A percentile compares a stretch with the other conserved stretches of the same genome.
These are phyloP conservation scores for Paramuricea clavata DNA, from an alignment of 92 coral and sea anemone species.

Conservation along the genomic window DNA sequence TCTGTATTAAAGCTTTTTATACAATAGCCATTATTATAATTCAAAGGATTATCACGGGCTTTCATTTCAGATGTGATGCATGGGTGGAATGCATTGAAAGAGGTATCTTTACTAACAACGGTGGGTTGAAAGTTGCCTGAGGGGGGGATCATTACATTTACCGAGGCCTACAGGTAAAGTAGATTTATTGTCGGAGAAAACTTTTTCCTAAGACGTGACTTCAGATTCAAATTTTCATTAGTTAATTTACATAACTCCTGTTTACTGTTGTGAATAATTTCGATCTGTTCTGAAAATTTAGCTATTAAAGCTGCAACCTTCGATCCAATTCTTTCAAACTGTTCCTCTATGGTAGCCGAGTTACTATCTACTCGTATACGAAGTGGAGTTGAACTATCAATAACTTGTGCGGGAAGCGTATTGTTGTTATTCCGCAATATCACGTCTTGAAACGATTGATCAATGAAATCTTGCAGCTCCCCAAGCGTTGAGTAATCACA, in stretches of 20 bases:
- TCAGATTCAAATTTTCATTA: constrained; percentile 2
- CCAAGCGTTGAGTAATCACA: constrained; percentile 19
- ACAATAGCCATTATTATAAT: too few species aligned
- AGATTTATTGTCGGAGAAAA: not conserved
- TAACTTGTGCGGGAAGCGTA: not conserved
- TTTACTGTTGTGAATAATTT: not conserved
- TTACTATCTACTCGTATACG: not conserved
- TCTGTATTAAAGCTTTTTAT: not conserved
- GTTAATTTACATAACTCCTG: constrained; percentile 6
- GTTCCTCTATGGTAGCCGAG: not conserved
- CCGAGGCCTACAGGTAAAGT: not conserved
- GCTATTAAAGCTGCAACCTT: not conserved
- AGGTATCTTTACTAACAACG: not conserved
- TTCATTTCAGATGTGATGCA: not conserved
- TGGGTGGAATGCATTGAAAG: constrained; percentile 2
- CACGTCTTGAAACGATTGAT: constrained; percentile 2
- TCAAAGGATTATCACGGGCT: not conserved
- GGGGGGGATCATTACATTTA: not conserved
- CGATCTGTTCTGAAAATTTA: not conserved
- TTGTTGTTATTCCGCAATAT: not conserved
- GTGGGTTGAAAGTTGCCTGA: not conserved
- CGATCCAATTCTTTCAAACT: not conserved
- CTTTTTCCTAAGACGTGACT: not conserved
- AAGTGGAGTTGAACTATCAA: constrained; percentile 17
- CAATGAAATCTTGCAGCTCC: constrained; percentile 24